A percentile compares a stretch with the other conserved stretches of the same genome.
Conservation (phyloP, 2,888 invertebrate species). For the Clunio marinus region DNA sequence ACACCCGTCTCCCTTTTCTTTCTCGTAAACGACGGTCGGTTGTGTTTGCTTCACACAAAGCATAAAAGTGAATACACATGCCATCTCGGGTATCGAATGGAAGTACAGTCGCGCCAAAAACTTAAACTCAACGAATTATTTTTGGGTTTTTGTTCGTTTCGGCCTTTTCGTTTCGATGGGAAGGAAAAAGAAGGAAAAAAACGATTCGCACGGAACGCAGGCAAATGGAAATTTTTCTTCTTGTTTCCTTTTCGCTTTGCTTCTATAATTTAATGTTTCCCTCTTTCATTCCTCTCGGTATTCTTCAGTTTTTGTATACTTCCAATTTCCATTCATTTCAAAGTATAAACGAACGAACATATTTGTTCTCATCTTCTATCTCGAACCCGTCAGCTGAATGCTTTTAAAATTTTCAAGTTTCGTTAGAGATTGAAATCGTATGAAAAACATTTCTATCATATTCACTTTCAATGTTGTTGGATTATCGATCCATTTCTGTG, state of each 20-base stretch:
- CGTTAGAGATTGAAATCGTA: conserved; percentile 14
- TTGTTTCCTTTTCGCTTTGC: neutral
- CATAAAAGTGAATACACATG: too few species aligned
- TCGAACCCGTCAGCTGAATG: neutral
- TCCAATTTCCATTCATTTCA: conserved; percentile 23
- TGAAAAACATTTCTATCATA: neutral
- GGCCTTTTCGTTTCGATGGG: neutral
- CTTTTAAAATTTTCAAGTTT: conserved; percentile 24
- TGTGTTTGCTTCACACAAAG: too few species aligned
- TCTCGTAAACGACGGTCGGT: neutral
- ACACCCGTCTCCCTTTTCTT: conserved; percentile 22
- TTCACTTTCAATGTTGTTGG: too few species aligned
- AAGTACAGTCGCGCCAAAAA: conserved; percentile 35
- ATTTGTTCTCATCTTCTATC: neutral
- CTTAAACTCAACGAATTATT: neutral
- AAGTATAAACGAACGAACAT: neutral
- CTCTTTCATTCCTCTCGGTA: neutral
- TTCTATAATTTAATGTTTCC: conserved; percentile 1
- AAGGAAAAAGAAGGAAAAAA: too few species aligned
- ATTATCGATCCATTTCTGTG: conserved; percentile 25
- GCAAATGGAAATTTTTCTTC: neutral
- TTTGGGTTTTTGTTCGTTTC: neutral
- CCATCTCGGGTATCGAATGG: conserved; percentile 12
- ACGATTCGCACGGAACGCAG: neutral
- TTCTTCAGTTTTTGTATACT: too few species aligned